Evolutionary conservation across 2,888 invertebrate genomes (phyloP), one percentile per base, ranked within the genome.

Genomic region (Nomada lathburiana): DNA sequence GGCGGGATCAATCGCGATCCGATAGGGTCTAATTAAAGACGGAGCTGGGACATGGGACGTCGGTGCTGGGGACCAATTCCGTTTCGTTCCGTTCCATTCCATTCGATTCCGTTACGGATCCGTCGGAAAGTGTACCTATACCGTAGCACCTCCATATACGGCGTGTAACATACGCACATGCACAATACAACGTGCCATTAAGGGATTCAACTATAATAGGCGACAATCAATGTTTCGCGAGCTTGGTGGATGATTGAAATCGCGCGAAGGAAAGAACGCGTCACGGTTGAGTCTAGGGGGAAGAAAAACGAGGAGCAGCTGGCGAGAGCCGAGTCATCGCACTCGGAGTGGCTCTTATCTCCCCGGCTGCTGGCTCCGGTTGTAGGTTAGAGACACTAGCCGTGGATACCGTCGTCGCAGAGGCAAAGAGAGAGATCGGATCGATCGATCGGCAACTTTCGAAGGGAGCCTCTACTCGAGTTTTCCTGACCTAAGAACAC

Each of bases 401-500:
- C 55, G 64, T n/a, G 69, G 57, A 50, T 70, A 50, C 47, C n/a
- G 47, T 18, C 29, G 29, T 26, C 20, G 16, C 36, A 50, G 47
- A n/a, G 70, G 57, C 16, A n/a, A 52, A 57, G 47, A 20, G 76
- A 64, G 83, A 88, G 90, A 91, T 90, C 91, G 83, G 79, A 89
- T 87, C 90, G 91, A 92, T 93, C 92, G 91, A 92, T 92, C 89
- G 90, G 89, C 88, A 85, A 84, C 70, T 29, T 70, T 76, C 88
- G 87, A 87, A 91, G 89, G 88, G 87, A 89, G 89, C 70, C 50
- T 88, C 90, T 88, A 90, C 92, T 92, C 86, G 90, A 92, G 91
- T 90, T 90, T 92, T 91, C 87, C 90, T 89, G 89, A 90, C 89
- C 90, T 89, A 92, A 92, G 92, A 92, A 93, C 91, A 92, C 91